Percentiles rank a stretch among this genome's conserved stretches.
Evolutionary conservation across 92 coral and sea anemone genomes (phyloP).

Genomic region (Nematostella vectensis): DNA sequence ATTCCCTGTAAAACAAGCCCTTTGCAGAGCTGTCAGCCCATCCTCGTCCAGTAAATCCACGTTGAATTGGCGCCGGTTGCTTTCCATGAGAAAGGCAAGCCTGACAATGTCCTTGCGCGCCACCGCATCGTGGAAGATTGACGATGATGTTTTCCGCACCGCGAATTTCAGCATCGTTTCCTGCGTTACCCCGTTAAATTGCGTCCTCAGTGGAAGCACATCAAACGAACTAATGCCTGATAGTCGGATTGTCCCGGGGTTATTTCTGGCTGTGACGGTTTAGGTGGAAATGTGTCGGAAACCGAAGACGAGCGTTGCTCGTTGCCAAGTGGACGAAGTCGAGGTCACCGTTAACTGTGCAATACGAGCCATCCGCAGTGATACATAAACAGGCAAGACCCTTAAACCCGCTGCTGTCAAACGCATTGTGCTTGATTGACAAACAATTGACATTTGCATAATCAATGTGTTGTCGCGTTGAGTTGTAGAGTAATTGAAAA

Average conservation of each 20-base stretch:
- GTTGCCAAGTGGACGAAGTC: too few species aligned
- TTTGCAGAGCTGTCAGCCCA: conserved; percentile 93
- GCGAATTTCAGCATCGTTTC: conserved; percentile 83
- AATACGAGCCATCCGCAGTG: conserved; percentile 4
- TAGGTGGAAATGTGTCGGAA: not conserved
- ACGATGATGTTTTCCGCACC: conserved; percentile 73
- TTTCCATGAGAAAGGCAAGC: conserved; percentile 57
- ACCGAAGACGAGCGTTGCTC: not conserved
- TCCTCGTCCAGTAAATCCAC: conserved; percentile 91
- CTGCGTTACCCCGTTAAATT: too few species aligned
- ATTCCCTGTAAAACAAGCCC: conserved; percentile 80
- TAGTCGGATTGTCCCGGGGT: too few species aligned
- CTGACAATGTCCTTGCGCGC: conserved; percentile 64
- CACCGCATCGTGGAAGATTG: conserved; percentile 88
- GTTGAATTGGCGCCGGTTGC: conserved; percentile 65
- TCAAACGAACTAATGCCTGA: too few species aligned
- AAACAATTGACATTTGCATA: conserved; percentile 50
- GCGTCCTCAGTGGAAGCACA: too few species aligned
- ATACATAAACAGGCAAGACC: conserved; percentile 25
- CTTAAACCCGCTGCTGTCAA: conserved; percentile 22
- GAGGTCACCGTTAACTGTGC: conserved; percentile 7
- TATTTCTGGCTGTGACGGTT: too few species aligned
- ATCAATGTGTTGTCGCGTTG: conserved; percentile 12
- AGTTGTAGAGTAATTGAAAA: conserved; percentile 1
- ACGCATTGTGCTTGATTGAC: conserved; percentile 5